A percentile compares a stretch with the other conserved stretches of the same genome.
Conservation (phyloP, 2,888 invertebrate species). For the Tenthredo distinguenda region DNA sequence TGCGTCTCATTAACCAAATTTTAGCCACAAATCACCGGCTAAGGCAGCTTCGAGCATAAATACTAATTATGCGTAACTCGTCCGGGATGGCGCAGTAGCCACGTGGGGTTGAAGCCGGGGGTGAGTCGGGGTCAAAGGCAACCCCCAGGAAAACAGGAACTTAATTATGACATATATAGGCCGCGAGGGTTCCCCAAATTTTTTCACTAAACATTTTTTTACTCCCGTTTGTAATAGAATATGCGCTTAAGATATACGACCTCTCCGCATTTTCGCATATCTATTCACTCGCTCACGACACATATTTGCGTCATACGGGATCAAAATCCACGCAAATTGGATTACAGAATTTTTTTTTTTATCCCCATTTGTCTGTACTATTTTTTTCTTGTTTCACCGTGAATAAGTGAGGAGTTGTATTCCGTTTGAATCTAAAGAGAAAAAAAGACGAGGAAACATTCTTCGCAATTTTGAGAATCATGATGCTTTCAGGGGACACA, state of each 20-base stretch:
- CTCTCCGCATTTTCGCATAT: not conserved
- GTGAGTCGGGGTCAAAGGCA: constrained; percentile 29
- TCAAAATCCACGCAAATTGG: not conserved
- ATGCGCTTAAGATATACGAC: constrained; percentile 50
- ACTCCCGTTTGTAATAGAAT: constrained; percentile 57
- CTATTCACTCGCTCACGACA: not conserved
- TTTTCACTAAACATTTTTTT: constrained; percentile 43
- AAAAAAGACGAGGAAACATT: not conserved
- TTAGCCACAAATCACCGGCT: constrained; percentile 69
- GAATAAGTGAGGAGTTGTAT: not conserved
- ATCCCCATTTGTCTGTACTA: not conserved
- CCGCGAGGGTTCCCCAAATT: constrained; percentile 52
- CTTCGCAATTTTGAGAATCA: constrained; percentile 10
- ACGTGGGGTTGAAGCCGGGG: constrained; percentile 61
- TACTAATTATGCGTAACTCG: constrained; percentile 70
- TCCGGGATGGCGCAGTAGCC: constrained; percentile 58
- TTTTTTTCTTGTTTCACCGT: not conserved
- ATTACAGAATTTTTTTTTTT: not conserved
- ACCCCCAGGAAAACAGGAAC: constrained; percentile 61
- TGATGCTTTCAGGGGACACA: constrained; percentile 23
- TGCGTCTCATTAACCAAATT: constrained; percentile 70
- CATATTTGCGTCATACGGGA: not conserved
- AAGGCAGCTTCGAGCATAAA: constrained; percentile 66
- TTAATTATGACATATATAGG: constrained; percentile 66
- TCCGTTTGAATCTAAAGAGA: not conserved